phyloP scores from a whole-genome alignment of 35 echinoderm and acorn worm genomes.

The Apostichopus parvimensis region DNA sequence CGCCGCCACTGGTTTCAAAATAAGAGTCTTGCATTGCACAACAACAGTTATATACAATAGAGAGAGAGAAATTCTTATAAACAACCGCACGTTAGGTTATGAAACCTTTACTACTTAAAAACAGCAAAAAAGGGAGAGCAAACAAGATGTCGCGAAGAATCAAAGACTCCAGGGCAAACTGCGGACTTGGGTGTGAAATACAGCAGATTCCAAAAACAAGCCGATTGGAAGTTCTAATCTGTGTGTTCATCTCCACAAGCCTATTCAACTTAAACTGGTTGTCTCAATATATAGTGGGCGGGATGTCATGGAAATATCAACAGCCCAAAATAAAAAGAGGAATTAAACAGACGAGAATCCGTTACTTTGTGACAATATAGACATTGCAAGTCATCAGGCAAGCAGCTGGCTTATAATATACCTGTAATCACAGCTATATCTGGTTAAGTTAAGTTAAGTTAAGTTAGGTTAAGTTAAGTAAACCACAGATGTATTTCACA shows the following conservation, averaged over 20 bases:
- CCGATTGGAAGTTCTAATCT: background rate
- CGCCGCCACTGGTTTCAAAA: too few species aligned
- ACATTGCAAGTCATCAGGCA: background rate
- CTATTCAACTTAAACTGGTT: background rate
- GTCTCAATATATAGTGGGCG: background rate
- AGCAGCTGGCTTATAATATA: too few species aligned
- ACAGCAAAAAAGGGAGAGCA: background rate
- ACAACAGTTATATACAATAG: too few species aligned
- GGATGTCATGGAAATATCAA: background rate
- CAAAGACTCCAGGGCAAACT: background rate
- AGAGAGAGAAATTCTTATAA: too few species aligned
- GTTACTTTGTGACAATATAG: background rate
- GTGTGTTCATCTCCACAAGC: background rate
- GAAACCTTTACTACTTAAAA: too few species aligned
- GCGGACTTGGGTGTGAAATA: background rate
- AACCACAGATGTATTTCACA: too few species aligned
- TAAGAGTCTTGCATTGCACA: too few species aligned
- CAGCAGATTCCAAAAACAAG: background rate
- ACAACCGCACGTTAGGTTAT: too few species aligned
- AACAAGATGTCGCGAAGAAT: background rate
- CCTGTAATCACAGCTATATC: too few species aligned
- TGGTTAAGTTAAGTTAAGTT: too few species aligned
- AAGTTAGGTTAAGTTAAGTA: too few species aligned
- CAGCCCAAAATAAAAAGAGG: background rate
- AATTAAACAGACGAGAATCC: background rate